phyloP scores from a whole-genome alignment of 2,797 vertebrate species.

The Onychomys arenicola region DNA sequence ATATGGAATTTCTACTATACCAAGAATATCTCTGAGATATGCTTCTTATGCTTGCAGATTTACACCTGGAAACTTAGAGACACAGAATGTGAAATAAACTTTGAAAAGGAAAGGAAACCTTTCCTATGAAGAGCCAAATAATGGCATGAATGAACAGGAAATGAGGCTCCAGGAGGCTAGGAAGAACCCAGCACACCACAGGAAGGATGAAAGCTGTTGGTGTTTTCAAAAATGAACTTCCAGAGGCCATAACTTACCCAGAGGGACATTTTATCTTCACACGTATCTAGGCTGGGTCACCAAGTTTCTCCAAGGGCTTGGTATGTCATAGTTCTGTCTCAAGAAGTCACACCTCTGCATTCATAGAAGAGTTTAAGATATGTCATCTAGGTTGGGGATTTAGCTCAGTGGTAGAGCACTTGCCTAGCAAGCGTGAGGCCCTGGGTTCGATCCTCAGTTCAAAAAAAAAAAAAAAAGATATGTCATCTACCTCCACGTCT shows the following conservation, averaged over 20 bases:
- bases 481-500: background rate
- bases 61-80: conserved; percentile 34
- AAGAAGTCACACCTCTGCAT: background rate
- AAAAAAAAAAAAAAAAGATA: too few relatives aligned
- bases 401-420: too few relatives aligned
- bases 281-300: background rate
- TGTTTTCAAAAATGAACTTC: conserved; percentile 14
- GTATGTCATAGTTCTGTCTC: background rate
- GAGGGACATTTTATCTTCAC: background rate
- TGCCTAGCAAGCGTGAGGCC: too few relatives aligned
- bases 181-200: background rate
- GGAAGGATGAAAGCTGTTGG: background rate
- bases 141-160: background rate
- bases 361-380: background rate
- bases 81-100: background rate
- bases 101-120: conserved; percentile 15
- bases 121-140: background rate
- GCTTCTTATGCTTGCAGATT: conserved; percentile 2
- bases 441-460: too few relatives aligned
- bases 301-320: background rate
- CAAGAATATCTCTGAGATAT: conserved; percentile 25
- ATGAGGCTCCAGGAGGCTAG: background rate
- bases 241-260: background rate
- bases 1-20: conserved; percentile 17
- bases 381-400: too few relatives aligned